Conservation (phyloP, 2,888 invertebrate genomes). For the Unio pictorum region DNA sequence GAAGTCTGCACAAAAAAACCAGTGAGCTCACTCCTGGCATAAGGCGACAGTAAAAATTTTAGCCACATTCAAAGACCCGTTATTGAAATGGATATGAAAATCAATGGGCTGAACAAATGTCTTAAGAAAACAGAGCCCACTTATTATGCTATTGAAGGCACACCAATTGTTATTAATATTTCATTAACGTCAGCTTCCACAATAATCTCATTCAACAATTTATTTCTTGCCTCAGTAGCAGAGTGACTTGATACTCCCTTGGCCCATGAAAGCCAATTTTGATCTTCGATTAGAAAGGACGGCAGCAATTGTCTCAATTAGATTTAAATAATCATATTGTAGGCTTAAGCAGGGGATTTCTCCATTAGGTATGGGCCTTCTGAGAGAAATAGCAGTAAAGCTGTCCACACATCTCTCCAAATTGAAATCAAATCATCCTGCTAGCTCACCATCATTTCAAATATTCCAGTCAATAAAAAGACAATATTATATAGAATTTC, state of each 20-base stretch:
- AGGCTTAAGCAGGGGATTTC: slow-evolving; percentile 35
- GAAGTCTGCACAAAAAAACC: too few species aligned
- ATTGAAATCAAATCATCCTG: background rate
- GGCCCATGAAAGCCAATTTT: slow-evolving; percentile 28
- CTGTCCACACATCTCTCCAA: slow-evolving; percentile 2
- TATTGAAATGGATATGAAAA: too few species aligned
- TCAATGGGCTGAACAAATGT: too few species aligned
- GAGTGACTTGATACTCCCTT: slow-evolving; percentile 40
- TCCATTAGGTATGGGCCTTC: slow-evolving; percentile 9
- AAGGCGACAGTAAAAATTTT: too few species aligned
- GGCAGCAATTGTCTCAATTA: slow-evolving; percentile 46
- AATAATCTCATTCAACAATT: slow-evolving; percentile 46
- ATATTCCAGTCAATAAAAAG: background rate
- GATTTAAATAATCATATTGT: slow-evolving; percentile 51
- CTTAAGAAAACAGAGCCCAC: too few species aligned
- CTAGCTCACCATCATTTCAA: slow-evolving; percentile 1
- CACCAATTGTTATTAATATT: slow-evolving; percentile 52
- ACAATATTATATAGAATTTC: background rate
- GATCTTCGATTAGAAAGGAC: slow-evolving; percentile 31
- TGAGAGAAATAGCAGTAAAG: slow-evolving; percentile 5
- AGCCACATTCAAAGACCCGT: too few species aligned
- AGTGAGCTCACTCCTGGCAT: too few species aligned
- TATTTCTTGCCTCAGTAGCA: slow-evolving; percentile 17
- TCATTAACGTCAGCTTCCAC: slow-evolving; percentile 45
- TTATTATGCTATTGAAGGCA: slow-evolving; percentile 1